Percentiles rank a stretch among this genome's conserved stretches.
Evolutionary conservation across 2,113 vertebrate species (phyloP).

Genomic region (Hydrolagus affinis): DNA sequence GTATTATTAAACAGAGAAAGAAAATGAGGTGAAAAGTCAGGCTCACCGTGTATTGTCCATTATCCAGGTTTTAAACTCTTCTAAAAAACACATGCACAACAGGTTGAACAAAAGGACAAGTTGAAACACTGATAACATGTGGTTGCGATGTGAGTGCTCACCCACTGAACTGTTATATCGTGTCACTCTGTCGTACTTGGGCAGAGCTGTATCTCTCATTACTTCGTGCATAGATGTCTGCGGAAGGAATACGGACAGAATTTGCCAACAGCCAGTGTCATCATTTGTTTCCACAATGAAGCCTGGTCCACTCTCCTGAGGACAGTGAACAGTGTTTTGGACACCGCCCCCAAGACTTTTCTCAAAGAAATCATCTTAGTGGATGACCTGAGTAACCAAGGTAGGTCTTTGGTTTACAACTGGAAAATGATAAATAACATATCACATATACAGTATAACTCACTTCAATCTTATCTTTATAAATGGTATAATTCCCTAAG

Average conservation of each 20-base stretch:
- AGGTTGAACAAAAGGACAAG: not conserved
- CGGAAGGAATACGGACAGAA: constrained; percentile 51
- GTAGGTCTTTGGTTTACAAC: constrained; percentile 46
- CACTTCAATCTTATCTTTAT: no score
- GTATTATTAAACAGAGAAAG: not conserved
- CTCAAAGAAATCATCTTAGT: constrained; percentile 76
- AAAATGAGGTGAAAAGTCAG: not conserved
- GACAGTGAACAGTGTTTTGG: constrained; percentile 72
- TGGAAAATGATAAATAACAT: not conserved
- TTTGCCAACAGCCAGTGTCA: constrained; percentile 66
- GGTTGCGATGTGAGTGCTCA: not conserved
- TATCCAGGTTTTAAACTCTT: not conserved
- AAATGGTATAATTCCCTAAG: no score
- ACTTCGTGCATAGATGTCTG: constrained; percentile 59
- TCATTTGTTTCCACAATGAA: constrained; percentile 77
- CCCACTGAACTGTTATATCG: not conserved
- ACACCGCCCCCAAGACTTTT: constrained; percentile 55
- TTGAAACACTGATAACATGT: not conserved
- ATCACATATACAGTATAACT: not conserved
- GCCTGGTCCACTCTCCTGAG: constrained; percentile 74
- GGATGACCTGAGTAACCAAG: constrained; percentile 72
- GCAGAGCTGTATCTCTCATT: not conserved
- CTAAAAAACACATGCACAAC: not conserved
- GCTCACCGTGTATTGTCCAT: no score
- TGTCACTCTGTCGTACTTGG: not conserved